Base-by-base conservation (phyloP, 2,888 invertebrate genomes). In the Aphrophora alni region DNA sequence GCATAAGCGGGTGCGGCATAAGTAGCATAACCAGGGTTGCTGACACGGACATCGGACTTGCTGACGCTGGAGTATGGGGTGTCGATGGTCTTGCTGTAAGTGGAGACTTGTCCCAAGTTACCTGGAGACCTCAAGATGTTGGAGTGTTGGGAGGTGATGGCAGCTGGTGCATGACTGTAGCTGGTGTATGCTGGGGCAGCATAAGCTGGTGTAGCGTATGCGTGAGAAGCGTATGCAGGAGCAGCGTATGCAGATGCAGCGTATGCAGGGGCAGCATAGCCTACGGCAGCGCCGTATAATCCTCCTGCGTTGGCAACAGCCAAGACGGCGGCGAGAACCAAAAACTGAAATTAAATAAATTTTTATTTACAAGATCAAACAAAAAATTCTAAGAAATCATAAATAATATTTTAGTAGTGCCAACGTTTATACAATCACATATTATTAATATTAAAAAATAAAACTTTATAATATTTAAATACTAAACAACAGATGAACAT, bases 51-150 rank as follows among this genome's bases (percentile, higher is more conserved):
- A 83, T 92, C 91, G 87, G 88, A 89, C 88, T 92, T 92, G 86
- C 91, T 90, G 38, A 92, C 75, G 85, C 87, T 80, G 87, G 93
- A 93, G 89, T 91, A 93, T 8, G 93, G 93, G 0, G 93, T 93
- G 87, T 93, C 92, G 84, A 93, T 91, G 81, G 92, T 91, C 87
- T 93, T 94, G 12, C 92, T 90, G 88, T 92, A 92, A 59, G 93
- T 92, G 14, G 93, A 93, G 78, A 92, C 89, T 82, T 88, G 87
- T 83, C 93, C 93, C 83, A 93, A 89, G 86, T 93, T 93, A 84
- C 92, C 93, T 80, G 90, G 91, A 69, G 91, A 90, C 82, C 92
- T 89, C 83, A 91, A 87, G 84, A 90, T 92, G 87, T 92, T 92
- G 79, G 91, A 90, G 44, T 90, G 90, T 86, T 92, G 91, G 4